Conservation (phyloP, 2,113 vertebrate genomes). For the Petrocephalus zakoni region DNA sequence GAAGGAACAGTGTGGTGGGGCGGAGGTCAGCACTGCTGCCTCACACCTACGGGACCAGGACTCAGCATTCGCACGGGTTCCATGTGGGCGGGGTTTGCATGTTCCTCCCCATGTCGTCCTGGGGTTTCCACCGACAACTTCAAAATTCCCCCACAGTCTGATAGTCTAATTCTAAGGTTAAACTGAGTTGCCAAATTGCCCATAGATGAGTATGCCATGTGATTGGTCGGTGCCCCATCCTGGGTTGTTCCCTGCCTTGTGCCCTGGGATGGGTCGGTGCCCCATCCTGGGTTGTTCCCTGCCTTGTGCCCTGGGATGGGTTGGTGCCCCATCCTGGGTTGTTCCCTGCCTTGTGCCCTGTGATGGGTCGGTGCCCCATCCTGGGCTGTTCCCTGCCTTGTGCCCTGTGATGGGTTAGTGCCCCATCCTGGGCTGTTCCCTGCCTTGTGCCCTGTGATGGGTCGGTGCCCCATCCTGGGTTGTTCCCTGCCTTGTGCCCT, state of each 20-base stretch:
- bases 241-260: no score
- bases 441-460: no score
- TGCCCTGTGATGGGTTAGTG: no score
- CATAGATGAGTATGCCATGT: neutral
- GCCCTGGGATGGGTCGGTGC: no score
- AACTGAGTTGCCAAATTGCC: neutral
- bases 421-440: no score
- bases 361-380: no score
- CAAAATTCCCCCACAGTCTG: neutral
- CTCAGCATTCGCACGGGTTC: neutral
- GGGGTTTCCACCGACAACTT: neutral
- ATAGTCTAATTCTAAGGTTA: neutral
- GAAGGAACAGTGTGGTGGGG: neutral
- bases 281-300: neutral
- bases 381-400: neutral
- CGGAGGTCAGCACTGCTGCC: neutral
- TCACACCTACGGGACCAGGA: neutral
- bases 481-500: no score
- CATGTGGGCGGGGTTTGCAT: neutral
- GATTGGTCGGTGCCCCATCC: no score
- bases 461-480: no score
- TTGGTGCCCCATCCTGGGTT: neutral
- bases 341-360: no score
- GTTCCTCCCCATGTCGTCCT: neutral
- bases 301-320: no score